phyloP scores from a whole-genome alignment of 2,113 vertebrate genomes.

The Hyperopisus bebe region DNA sequence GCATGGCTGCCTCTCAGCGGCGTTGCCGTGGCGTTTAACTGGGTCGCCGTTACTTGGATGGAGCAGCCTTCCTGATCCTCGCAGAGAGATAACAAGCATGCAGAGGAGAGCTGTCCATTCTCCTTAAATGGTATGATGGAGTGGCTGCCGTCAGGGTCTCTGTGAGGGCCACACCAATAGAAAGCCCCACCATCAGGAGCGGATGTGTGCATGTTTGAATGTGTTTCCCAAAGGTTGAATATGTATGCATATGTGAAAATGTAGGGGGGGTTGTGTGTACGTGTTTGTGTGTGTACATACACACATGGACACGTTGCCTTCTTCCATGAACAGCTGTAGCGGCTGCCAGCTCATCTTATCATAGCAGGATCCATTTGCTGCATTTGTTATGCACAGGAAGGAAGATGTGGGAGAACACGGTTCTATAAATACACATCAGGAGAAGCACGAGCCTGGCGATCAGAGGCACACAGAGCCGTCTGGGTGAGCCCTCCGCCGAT shows the following conservation, averaged over 20 bases:
- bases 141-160: not conserved
- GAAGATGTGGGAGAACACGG: slow-evolving; percentile 45
- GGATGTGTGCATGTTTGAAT: not conserved
- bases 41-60: not conserved
- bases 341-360: slow-evolving; percentile 49
- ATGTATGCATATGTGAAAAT: not conserved
- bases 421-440: slow-evolving; percentile 56
- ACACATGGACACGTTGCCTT: slow-evolving; percentile 5
- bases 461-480: slow-evolving; percentile 9
- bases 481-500: slow-evolving; percentile 6
- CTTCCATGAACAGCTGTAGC: slow-evolving; percentile 42
- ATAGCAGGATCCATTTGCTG: slow-evolving; percentile 57
- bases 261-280: not conserved
- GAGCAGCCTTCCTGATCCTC: not conserved
- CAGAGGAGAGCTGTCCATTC: not conserved
- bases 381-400: slow-evolving; percentile 55
- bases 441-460: not conserved
- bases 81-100: not conserved
- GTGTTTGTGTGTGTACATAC: not conserved
- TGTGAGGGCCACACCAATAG: not conserved
- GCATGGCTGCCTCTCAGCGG: not conserved
- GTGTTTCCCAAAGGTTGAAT: not conserved
- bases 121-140: not conserved
- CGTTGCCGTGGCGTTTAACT: not conserved
- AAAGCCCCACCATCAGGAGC: not conserved